A percentile compares a stretch with the other conserved stretches of the same genome.
Conservation (phyloP, 2,888 invertebrate genomes). For the Drosophila merina region DNA sequence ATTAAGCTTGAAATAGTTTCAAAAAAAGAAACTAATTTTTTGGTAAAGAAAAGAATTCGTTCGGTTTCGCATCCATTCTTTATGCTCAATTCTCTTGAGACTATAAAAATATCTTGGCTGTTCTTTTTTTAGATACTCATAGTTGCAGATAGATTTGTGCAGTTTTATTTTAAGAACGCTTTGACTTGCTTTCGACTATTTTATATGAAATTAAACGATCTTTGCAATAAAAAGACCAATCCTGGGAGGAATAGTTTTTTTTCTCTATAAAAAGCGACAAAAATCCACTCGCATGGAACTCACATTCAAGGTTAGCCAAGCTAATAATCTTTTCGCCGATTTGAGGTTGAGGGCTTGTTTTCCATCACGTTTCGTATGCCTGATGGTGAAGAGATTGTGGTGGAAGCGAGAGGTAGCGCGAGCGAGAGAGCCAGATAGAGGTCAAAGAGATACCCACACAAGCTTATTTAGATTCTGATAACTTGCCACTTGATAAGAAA, state of each 20-base stretch:
- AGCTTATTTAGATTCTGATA: constrained; percentile 21
- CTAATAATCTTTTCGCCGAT: constrained; percentile 52
- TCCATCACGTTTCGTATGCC: constrained; percentile 45
- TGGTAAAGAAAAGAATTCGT: neutral
- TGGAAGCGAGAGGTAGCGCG: constrained; percentile 9
- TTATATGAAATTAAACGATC: neutral
- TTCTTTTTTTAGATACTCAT: constrained; percentile 26
- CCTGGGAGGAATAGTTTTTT: no score
- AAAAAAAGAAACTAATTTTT: neutral
- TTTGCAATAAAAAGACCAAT: neutral
- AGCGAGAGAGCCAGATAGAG: constrained; percentile 1
- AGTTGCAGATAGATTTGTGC: constrained; percentile 33
- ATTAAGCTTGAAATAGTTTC: neutral
- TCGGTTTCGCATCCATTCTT: neutral
- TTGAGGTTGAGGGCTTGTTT: constrained; percentile 32
- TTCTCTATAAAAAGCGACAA: no score
- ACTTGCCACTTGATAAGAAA: constrained; percentile 37
- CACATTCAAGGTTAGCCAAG: constrained; percentile 53
- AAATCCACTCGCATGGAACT: constrained; percentile 23
- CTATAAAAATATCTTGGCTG: constrained; percentile 12
- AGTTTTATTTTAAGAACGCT: constrained; percentile 25
- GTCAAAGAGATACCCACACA: constrained; percentile 19
- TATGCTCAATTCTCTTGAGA: neutral
- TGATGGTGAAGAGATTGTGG: constrained; percentile 24
- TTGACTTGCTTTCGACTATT: neutral